These are phyloP conservation scores for Palloptera scutellata DNA, from an alignment of 2,888 invertebrate species.

Conservation along the genomic window DNA sequence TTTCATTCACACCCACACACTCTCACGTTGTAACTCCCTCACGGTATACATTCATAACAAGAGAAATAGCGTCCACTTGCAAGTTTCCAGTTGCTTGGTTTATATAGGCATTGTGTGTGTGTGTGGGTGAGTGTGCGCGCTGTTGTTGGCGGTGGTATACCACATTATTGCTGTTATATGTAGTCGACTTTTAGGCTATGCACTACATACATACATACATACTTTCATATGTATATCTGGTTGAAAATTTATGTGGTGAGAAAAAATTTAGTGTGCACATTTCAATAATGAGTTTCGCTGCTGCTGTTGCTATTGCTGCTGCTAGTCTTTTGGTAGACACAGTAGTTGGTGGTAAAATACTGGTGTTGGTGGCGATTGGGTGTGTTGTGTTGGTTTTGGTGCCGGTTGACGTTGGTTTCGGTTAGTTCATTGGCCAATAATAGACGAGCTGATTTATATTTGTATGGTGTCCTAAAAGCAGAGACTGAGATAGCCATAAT, in stretches of 20 bases:
- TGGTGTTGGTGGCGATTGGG: not conserved
- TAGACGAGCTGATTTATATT: not conserved
- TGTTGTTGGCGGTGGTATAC: not conserved
- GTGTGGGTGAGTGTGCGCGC: not conserved
- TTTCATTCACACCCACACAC: constrained; percentile 35
- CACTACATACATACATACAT: not conserved
- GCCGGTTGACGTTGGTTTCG: not conserved
- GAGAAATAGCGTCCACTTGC: constrained; percentile 3
- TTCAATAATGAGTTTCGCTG: constrained; percentile 3
- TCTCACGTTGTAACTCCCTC: constrained; percentile 1
- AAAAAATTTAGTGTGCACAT: constrained; percentile 3
- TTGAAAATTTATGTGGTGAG: not conserved
- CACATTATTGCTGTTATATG: not conserved
- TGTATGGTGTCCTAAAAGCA: not conserved
- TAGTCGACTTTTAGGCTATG: not conserved
- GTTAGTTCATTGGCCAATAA: not conserved
- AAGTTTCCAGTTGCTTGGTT: constrained; percentile 1
- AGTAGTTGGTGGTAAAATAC: not conserved
- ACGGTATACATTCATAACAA: constrained; percentile 5
- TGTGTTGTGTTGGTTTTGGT: not conserved
- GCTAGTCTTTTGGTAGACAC: not conserved
- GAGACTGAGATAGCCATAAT: not conserved
- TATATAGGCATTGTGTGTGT: not conserved
- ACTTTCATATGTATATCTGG: not conserved
- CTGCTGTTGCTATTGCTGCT: not conserved